A percentile compares a stretch with the other conserved stretches of the same genome.
Evolutionary conservation across 2,797 vertebrate genomes (phyloP).

Genomic region (Orientallactaga sibirica): DNA sequence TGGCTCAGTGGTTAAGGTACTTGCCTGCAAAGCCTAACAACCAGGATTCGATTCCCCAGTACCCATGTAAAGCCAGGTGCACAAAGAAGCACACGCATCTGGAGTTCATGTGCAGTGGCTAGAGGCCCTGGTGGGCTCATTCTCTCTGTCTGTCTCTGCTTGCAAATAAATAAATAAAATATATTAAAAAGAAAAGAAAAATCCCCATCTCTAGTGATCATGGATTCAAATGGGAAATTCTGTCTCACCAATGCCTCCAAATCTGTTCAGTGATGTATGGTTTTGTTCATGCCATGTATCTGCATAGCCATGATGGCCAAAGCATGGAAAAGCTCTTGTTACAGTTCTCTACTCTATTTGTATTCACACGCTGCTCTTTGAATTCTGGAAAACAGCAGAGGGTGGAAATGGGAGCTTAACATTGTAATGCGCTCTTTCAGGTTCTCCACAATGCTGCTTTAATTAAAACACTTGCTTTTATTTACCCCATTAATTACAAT

Average conservation of each 20-base stretch:
- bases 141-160: too few relatives aligned
- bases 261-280: background rate
- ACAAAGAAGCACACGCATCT: too few relatives aligned
- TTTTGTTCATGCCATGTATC: background rate
- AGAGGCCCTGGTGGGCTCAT: too few relatives aligned
- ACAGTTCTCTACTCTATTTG: slow-evolving; percentile 47
- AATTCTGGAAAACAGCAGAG: slow-evolving; percentile 64
- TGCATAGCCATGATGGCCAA: slow-evolving; percentile 29
- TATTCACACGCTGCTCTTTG: slow-evolving; percentile 67
- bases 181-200: background rate
- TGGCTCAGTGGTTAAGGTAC: too few relatives aligned
- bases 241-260: slow-evolving; percentile 50
- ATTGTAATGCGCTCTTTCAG: slow-evolving; percentile 56
- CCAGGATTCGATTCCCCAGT: too few relatives aligned
- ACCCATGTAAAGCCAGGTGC: too few relatives aligned
- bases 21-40: too few relatives aligned
- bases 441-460: slow-evolving; percentile 55
- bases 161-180: too few relatives aligned
- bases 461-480: slow-evolving; percentile 67
- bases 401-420: slow-evolving; percentile 58
- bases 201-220: background rate
- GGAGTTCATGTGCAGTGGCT: too few relatives aligned
- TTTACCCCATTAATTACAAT: slow-evolving; percentile 73
- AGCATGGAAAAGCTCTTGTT: slow-evolving; percentile 60
- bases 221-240: slow-evolving; percentile 10